Conservation (phyloP, 1,140 invertebrate genomes). For the Sitobion miscanthi region DNA sequence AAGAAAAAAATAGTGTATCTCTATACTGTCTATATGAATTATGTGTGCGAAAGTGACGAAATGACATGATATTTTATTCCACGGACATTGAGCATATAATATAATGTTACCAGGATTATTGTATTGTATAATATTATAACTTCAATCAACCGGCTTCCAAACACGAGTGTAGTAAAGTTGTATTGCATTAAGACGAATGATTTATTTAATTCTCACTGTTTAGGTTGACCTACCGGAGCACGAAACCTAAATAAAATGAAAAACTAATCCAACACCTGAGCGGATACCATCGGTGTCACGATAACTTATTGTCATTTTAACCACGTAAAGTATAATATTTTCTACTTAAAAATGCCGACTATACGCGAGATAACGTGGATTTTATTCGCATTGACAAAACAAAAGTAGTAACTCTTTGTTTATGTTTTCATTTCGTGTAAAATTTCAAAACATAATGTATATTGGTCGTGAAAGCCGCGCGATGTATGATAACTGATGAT, state of each 20-base stretch:
- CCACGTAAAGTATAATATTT: conserved; percentile 20
- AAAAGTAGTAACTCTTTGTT: not conserved
- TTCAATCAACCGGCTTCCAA: not conserved
- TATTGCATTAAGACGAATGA: not conserved
- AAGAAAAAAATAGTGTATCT: not conserved
- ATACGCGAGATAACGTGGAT: not conserved
- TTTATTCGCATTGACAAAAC: not conserved
- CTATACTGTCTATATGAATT: not conserved
- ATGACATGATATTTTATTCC: not conserved
- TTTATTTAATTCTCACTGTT: conserved; percentile 13
- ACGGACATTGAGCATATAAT: too few species aligned
- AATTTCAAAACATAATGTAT: not conserved
- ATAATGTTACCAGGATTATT: not conserved
- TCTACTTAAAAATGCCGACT: conserved; percentile 20
- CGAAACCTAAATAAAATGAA: conserved; percentile 14
- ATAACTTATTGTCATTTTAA: conserved; percentile 40
- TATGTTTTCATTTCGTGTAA: conserved; percentile 18
- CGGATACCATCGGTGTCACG: conserved; percentile 47
- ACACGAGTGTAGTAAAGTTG: not conserved
- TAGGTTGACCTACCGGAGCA: not conserved
- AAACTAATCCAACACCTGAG: not conserved
- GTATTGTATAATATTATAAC: not conserved
- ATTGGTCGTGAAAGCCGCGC: conserved; percentile 15
- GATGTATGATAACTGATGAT: not conserved
- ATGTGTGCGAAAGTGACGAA: not conserved